Percentiles rank a stretch among this genome's conserved stretches.
phyloP scores from a whole-genome alignment of 2,797 vertebrate genomes.

The Podarcis siculus region DNA sequence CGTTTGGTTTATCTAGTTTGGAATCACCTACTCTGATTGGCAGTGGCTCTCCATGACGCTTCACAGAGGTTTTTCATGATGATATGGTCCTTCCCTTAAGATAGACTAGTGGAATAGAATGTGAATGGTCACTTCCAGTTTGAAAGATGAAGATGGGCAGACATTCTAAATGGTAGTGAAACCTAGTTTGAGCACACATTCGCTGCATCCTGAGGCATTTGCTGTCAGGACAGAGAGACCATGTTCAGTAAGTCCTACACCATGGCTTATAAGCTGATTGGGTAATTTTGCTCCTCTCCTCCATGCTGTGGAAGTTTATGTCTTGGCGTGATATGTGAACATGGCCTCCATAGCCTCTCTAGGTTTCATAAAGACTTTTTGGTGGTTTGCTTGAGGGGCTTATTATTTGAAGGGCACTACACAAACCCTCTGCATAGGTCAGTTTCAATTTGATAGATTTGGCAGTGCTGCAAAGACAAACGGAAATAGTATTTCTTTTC shows the following conservation, averaged over 20 bases:
- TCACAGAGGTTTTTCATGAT: background rate
- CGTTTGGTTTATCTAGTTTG: background rate
- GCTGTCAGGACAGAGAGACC: background rate
- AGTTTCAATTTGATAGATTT: background rate
- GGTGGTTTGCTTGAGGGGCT: conserved; percentile 20
- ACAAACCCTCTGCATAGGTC: background rate
- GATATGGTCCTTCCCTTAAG: background rate
- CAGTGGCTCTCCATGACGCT: background rate
- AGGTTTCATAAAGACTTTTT: background rate
- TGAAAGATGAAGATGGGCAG: background rate
- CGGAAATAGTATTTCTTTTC: background rate
- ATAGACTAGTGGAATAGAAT: background rate
- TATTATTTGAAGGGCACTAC: conserved; percentile 9
- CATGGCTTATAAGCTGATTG: no score
- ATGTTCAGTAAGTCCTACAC: no score
- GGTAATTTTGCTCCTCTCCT: no score
- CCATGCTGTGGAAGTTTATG: conserved; percentile 2
- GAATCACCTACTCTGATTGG: background rate
- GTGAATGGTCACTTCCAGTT: background rate
- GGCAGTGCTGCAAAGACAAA: background rate
- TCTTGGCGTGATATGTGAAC: conserved; percentile 2
- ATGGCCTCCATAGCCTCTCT: background rate
- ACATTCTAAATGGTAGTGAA: background rate
- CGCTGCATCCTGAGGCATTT: background rate
- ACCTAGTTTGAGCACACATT: background rate